Evolutionary conservation across 2,888 invertebrate species (phyloP), one percentile per base, ranked within the genome.

Genomic region (Eurytoma adleriae): DNA sequence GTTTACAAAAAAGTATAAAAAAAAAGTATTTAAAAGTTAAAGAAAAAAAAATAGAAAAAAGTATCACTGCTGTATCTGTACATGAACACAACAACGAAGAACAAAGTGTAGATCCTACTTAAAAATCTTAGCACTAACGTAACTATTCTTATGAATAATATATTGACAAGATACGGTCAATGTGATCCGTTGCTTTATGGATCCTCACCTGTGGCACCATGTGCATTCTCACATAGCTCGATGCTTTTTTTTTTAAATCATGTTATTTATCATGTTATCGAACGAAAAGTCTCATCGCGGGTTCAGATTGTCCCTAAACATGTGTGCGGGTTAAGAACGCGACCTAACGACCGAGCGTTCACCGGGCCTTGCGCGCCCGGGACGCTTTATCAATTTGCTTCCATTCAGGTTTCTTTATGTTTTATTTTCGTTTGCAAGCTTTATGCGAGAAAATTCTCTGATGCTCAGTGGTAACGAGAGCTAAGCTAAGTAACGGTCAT

Each of bases 321-420:
- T 80, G 69, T 83, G 30, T 84, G 83, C 90, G 90, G 90, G 89
- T 90, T 90, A 90, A 90, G 86, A 89, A 88, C 90, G 90, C 90
- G 90, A 88, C 88, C 90, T 89, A 88, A 83, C 74, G 75, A 80
- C 79, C 87, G 89, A 90, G 90, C 89, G 80, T 84, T 71, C 83
- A 62, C 87, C 86, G 89, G 90, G 90, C 90, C 86, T 91, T 91
- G 90, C 90, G 90, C 90, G 90, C 90, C 90, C 90, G 89, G 88
- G 89, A 90, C 88, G 87, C 87, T 86, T 64, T 54, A 61, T 67
- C 30, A 30, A 30, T 30, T 30, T 40, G 40, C 40, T 40, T 40
- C 40, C 40, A 40, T 40, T 40, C 40, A 40, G 4, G 4, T 40
- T 40, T 40, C 7, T 7, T 40, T 40, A 40, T 3, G 40, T 7